Base-by-base conservation (phyloP, 1,140 invertebrate species). In the Lerema accius region DNA sequence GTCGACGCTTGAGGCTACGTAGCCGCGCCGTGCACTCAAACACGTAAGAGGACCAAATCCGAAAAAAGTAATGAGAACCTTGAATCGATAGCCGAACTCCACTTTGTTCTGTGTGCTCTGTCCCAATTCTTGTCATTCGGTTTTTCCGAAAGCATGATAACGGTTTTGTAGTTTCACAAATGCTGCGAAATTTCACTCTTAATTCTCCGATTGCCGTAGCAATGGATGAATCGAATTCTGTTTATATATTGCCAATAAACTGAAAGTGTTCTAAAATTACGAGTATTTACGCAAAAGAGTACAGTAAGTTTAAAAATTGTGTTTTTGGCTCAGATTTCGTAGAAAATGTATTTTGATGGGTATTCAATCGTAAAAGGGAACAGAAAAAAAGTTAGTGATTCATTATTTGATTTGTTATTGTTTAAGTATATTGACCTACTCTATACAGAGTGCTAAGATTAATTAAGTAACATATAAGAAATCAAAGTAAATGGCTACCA, bases 1-100 rank as follows among this genome's bases (percentile, higher is more conserved):
- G 84, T 87, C 79, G 80, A 79, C 75, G 79, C 87, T 73, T 46
- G 68, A 56, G 79, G 87, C 86, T 75, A 83, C 78, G 74, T 80
- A 67, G 65, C 64, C 72, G 71, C 76, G 64, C 80, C 69, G 70
- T 69, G 71, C 78, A 77, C 76, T 73, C 66, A 71, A 80, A 78
- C 72, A 76, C 76, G 66, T 77, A 77, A 80, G 74, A 69, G 72
- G 73, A 71, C 70, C 61, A 73, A 80, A 79, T 76, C 69, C 69
- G 68, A 79, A 74, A 76, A 80, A 82, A 80, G 71, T 76, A 80
- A 78, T 78, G 67, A 80, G 70, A 53, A 67, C 48, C 63, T 67
- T 67, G 50, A 78, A 74, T 80, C 69, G 73, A 78, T 78, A 75
- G 40, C 43, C 43, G 35, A 51, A 59, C 45, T 66, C 37, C 64